Evolutionary conservation across 2,888 invertebrate genomes (phyloP).

Genomic region (Dicycla oo): DNA sequence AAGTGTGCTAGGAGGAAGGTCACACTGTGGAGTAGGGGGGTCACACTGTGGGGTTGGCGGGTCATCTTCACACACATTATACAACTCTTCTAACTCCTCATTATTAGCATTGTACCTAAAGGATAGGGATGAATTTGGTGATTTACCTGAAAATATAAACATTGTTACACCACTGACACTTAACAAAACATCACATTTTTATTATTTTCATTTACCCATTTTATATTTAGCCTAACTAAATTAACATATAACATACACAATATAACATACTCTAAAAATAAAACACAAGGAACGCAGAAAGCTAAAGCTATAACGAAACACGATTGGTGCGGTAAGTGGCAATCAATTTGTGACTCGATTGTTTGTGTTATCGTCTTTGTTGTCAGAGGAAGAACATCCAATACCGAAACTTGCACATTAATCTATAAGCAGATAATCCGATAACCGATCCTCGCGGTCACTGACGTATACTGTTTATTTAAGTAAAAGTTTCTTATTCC

Average conservation of each 20-base stretch:
- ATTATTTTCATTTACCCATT: slow-evolving; percentile 51
- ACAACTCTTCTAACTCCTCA: slow-evolving; percentile 93
- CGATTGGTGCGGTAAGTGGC: slow-evolving; percentile 50
- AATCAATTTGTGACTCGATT: slow-evolving; percentile 60
- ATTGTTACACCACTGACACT: slow-evolving; percentile 22
- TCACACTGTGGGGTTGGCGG: slow-evolving; percentile 87
- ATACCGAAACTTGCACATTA: slow-evolving; percentile 40
- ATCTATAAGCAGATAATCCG: slow-evolving; percentile 38
- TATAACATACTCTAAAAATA: slow-evolving; percentile 44
- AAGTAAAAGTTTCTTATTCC: slow-evolving; percentile 28
- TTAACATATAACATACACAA: slow-evolving; percentile 21
- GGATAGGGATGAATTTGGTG: slow-evolving; percentile 88
- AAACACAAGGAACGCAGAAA: slow-evolving; percentile 54
- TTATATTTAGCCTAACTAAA: slow-evolving; percentile 22
- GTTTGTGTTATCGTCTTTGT: slow-evolving; percentile 78
- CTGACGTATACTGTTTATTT: slow-evolving; percentile 25
- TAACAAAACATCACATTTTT: slow-evolving; percentile 5
- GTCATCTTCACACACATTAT: slow-evolving; percentile 91
- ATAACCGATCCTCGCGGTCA: slow-evolving; percentile 29
- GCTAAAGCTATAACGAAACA: slow-evolving; percentile 51
- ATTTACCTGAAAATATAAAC: slow-evolving; percentile 79
- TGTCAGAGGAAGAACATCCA: slow-evolving; percentile 75
- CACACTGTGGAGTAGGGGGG: slow-evolving; percentile 86
- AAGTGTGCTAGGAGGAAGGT: slow-evolving; percentile 77
- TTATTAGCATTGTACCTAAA: slow-evolving; percentile 94